Conservation (phyloP, 1,140 invertebrate species). For the Chymomyza costata region DNA sequence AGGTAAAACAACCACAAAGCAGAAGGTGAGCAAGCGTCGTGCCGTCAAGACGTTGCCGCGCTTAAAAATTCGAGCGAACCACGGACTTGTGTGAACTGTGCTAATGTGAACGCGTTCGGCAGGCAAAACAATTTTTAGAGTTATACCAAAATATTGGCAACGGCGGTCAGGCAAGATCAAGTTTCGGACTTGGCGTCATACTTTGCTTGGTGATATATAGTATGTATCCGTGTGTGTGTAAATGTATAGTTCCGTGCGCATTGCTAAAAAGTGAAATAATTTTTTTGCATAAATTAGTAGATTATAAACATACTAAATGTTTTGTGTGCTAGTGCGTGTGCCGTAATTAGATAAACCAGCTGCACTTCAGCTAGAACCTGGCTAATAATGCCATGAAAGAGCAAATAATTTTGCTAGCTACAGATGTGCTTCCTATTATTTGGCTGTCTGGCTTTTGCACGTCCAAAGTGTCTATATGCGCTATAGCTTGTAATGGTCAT, state of each 20-base stretch:
- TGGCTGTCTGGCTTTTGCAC: constrained; percentile 40
- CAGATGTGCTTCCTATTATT: constrained; percentile 5
- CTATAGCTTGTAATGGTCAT: too few relatives aligned
- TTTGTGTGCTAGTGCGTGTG: constrained; percentile 4
- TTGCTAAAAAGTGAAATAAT: constrained; percentile 28
- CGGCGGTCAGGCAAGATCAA: constrained; percentile 48
- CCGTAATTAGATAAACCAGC: constrained; percentile 22
- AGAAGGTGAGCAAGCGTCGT: constrained; percentile 66
- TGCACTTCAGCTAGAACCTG: constrained; percentile 10
- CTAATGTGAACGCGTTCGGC: constrained; percentile 8
- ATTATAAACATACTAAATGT: constrained; percentile 19
- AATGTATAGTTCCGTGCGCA: neutral
- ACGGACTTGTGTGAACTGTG: neutral
- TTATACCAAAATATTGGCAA: constrained; percentile 9
- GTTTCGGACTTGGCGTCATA: constrained; percentile 64
- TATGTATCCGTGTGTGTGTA: constrained; percentile 27
- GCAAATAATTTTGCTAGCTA: constrained; percentile 5
- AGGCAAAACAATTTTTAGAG: constrained; percentile 2
- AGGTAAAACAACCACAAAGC: constrained; percentile 49
- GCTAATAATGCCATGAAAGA: too few relatives aligned
- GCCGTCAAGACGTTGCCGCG: constrained; percentile 57
- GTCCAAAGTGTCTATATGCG: constrained; percentile 13
- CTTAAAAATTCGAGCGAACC: constrained; percentile 25
- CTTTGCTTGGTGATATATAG: constrained; percentile 20
- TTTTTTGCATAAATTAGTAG: too few relatives aligned